phyloP scores from a whole-genome alignment of 2,113 vertebrate genomes.

The Trogon surrucura region DNA sequence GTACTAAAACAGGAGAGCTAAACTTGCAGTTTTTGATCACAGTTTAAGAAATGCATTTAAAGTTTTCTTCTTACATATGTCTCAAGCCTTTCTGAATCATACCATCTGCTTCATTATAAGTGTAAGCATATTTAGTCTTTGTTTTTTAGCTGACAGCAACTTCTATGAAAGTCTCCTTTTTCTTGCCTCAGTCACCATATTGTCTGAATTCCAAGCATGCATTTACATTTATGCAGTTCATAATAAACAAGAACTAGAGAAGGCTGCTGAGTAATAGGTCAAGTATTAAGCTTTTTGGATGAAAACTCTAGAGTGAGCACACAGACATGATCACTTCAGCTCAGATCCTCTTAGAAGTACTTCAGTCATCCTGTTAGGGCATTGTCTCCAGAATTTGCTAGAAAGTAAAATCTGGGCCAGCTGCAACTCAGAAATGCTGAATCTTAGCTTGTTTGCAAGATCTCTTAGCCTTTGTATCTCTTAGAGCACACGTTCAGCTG shows the following conservation, averaged over 20 bases:
- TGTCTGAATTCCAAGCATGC: not conserved
- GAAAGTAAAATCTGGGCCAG: not conserved
- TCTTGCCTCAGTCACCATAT: not conserved
- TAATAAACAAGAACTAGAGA: not conserved
- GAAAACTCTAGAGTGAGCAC: not conserved
- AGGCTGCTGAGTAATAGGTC: not conserved
- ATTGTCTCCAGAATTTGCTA: not conserved
- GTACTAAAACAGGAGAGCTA: not conserved
- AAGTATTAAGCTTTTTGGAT: not conserved
- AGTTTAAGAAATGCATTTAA: slow-evolving; percentile 9
- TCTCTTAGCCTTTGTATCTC: not conserved
- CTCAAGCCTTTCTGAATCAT: slow-evolving; percentile 4
- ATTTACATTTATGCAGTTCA: not conserved
- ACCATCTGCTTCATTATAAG: not conserved
- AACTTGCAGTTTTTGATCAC: not conserved
- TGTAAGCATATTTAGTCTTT: not conserved
- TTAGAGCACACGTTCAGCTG: not conserved
- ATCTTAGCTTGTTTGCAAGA: not conserved
- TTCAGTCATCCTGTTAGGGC: not conserved
- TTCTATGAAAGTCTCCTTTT: not conserved
- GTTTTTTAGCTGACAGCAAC: not conserved
- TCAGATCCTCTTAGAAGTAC: not conserved
- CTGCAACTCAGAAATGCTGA: not conserved
- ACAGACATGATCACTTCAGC: not conserved
- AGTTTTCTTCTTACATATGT: not conserved